These are phyloP conservation scores for Mico argentatus DNA, from an alignment of 2,797 vertebrate species.

Conservation along the genomic window DNA sequence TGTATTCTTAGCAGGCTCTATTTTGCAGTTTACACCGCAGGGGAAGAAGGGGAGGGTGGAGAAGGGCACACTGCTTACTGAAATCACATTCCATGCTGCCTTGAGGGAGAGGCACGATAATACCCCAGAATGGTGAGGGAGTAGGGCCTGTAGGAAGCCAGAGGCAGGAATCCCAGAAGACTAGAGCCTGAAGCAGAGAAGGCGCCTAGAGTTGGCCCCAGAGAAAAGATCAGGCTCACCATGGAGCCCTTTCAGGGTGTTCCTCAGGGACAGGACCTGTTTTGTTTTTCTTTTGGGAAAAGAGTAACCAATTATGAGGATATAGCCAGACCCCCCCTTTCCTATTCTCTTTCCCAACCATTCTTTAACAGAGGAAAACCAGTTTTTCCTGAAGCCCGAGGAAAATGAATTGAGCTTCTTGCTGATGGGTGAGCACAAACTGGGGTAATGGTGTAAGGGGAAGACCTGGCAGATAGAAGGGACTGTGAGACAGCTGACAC, in stretches of 20 bases:
- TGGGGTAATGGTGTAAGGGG: accelerated
- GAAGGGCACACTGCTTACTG: background rate
- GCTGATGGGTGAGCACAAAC: background rate
- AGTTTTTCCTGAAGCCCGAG: background rate
- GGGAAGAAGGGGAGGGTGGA: background rate
- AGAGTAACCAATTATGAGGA: background rate
- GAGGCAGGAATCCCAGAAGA: background rate
- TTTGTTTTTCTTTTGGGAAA: constrained; percentile 9
- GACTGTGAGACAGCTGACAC: background rate
- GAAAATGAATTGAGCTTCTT: background rate
- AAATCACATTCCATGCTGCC: background rate
- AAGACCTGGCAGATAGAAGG: background rate
- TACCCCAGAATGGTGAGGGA: background rate
- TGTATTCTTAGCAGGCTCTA: background rate
- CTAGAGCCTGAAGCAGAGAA: background rate
- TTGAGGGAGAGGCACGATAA: background rate
- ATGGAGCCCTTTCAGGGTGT: background rate
- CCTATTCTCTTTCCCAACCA: background rate
- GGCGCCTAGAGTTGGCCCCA: background rate
- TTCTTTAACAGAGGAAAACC: background rate
- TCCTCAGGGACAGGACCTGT: background rate
- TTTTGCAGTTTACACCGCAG: background rate
- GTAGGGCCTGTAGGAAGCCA: background rate
- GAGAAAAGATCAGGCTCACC: background rate
- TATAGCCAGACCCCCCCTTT: background rate